Evolutionary conservation across 2,113 vertebrate species (phyloP), one percentile per base, ranked within the genome.

Genomic region (Salvator merianae): DNA sequence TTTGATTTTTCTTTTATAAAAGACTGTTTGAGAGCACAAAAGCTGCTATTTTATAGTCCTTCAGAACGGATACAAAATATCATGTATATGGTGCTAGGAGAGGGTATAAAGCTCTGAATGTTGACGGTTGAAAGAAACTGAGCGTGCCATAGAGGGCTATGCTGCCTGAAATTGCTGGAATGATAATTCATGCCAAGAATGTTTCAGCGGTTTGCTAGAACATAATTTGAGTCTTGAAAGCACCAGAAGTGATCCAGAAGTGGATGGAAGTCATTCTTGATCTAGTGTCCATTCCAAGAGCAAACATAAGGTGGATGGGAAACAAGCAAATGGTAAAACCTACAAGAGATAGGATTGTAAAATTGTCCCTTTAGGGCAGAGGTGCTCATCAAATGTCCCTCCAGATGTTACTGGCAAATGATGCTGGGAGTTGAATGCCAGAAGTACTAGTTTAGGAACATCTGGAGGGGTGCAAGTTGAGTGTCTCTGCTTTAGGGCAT

Each of bases 11-110:
- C 18, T 88, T 90, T 3, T 55, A 40, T 30, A 34, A 86, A 84
- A 89, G 86, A 92, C 87, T 87, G 90, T 84, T 91, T 85, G 80
- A 76, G 73, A 84, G 89, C 83, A 32, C 1, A 72, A 55, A 73
- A 79, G 26, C 47, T 92, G 87, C 86, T 93, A 84, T 86, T 92
- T 92, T 91, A 90, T 8, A 0, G 85, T 87, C 0, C 0, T 76
- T 92, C 50, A 75, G 82, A 88, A 89, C 85, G 88, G 81, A 87
- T 91, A 73, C 80, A 84, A 90, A 81, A 71, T 83, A 16, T 6
- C 24, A 59, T 5, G 3, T 20, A 18, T 28, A 3, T 2, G 20
- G 26, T 22, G 68, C 70, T 65, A 68, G 70, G 43, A 4, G 70
- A 77, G 30, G 38, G 14, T 30, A 10, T 59, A 20, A 59, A 59